A percentile compares a stretch with the other conserved stretches of the same genome.
Evolutionary conservation across 2,113 vertebrate species (phyloP).

Genomic region (Scopus umbretta): DNA sequence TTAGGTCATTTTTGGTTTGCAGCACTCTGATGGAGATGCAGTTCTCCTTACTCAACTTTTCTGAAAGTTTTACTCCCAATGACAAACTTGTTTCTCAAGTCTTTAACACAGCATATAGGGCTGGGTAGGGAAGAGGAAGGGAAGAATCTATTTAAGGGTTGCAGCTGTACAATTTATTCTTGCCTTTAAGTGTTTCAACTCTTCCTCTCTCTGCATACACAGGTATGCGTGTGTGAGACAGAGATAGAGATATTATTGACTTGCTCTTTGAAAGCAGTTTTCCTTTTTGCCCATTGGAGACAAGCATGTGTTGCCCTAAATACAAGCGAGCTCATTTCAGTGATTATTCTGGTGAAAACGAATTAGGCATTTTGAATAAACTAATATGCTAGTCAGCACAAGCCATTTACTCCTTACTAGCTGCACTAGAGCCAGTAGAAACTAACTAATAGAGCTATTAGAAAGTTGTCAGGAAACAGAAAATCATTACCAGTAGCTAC

Average conservation of each 20-base stretch:
- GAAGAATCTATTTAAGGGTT: background rate
- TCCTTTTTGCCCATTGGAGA: background rate
- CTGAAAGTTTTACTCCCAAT: background rate
- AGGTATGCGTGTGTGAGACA: background rate
- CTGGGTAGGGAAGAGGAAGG: background rate
- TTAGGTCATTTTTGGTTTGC: background rate
- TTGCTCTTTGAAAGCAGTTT: background rate
- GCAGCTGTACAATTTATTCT: background rate
- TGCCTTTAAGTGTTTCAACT: background rate
- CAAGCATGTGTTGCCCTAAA: background rate
- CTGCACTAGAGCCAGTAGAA: background rate
- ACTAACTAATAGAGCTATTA: background rate
- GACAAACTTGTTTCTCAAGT: background rate
- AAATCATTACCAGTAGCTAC: background rate
- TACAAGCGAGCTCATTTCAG: background rate
- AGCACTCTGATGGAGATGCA: background rate
- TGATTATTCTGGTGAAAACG: background rate
- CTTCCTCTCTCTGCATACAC: background rate
- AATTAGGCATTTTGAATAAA: background rate
- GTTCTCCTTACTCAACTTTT: background rate
- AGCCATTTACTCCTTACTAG: background rate
- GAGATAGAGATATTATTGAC: background rate
- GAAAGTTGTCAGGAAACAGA: background rate
- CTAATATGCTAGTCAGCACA: background rate
- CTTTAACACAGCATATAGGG: background rate